These are phyloP conservation scores for Pedionomus torquatus DNA, from an alignment of 2,113 vertebrate genomes.

Conservation along the genomic window DNA sequence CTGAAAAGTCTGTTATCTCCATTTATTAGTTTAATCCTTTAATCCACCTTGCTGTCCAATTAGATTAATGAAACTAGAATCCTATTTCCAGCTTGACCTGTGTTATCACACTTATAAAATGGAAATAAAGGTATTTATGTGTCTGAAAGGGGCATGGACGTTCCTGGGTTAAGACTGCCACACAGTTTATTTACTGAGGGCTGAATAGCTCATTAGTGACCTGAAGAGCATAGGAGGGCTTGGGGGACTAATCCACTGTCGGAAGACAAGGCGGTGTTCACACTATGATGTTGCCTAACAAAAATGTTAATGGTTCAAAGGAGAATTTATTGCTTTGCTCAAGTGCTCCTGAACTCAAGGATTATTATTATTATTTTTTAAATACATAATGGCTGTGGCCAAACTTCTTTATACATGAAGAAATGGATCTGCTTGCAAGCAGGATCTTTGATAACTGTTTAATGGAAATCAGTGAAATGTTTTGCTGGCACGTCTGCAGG, in stretches of 20 bases:
- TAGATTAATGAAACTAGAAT: conserved; percentile 57
- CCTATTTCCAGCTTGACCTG: conserved; percentile 37
- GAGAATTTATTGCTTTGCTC: neutral
- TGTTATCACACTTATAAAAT: conserved; percentile 23
- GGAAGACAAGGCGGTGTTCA: neutral
- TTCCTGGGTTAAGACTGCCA: neutral
- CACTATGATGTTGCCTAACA: neutral
- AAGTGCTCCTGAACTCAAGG: neutral
- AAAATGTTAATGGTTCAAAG: conserved; percentile 22
- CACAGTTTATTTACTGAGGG: neutral
- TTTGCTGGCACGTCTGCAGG: conserved; percentile 8
- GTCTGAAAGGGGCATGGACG: neutral
- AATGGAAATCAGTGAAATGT: conserved; percentile 23
- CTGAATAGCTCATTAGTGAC: conserved; percentile 52
- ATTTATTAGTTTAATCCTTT: conserved; percentile 61
- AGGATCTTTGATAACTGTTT: conserved; percentile 48
- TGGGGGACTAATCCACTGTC: neutral
- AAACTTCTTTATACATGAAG: conserved; percentile 32
- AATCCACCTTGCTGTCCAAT: conserved; percentile 60
- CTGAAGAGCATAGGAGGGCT: neutral
- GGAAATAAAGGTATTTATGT: conserved; percentile 14
- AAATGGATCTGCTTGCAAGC: conserved; percentile 13
- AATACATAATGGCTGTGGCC: neutral
- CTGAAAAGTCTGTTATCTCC: conserved; percentile 46
- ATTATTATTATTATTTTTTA: neutral